Evolutionary conservation across 1,140 invertebrate genomes (phyloP).

Genomic region (Sminthurinus signatus): DNA sequence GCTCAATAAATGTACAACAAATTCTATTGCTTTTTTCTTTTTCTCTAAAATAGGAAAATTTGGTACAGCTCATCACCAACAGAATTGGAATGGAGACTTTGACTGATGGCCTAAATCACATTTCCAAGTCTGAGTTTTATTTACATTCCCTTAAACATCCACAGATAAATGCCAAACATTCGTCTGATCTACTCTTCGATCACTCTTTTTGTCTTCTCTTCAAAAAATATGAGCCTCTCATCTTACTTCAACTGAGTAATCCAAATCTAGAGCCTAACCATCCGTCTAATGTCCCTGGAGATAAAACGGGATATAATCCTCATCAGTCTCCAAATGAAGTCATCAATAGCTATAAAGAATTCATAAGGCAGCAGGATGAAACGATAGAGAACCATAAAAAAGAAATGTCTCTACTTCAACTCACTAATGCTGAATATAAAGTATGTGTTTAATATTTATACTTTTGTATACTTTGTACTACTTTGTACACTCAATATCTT

Average conservation of each 20-base stretch:
- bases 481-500: no score
- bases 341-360: conserved; percentile 73
- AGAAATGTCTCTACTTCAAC: conserved; percentile 26
- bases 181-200: conserved; percentile 80
- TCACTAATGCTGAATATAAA: conserved; percentile 27
- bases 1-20: no score
- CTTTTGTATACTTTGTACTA: no score
- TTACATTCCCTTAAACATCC: conserved; percentile 87
- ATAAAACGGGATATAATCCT: background rate
- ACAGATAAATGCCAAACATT: conserved; percentile 67
- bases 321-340: conserved; percentile 53
- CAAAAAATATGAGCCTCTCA: conserved; percentile 57
- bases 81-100: conserved; percentile 87
- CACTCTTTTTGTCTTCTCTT: conserved; percentile 90
- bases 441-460: no score
- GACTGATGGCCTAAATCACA: conserved; percentile 74
- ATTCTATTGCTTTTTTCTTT: no score
- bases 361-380: conserved; percentile 37
- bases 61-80: conserved; percentile 80
- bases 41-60: conserved; percentile 65
- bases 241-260: conserved; percentile 28
- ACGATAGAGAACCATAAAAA: conserved; percentile 26
- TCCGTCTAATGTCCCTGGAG: background rate
- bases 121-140: conserved; percentile 84
- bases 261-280: conserved; percentile 1